phyloP scores from a whole-genome alignment of 2,797 vertebrate species.

The Linurgus olivaceus region DNA sequence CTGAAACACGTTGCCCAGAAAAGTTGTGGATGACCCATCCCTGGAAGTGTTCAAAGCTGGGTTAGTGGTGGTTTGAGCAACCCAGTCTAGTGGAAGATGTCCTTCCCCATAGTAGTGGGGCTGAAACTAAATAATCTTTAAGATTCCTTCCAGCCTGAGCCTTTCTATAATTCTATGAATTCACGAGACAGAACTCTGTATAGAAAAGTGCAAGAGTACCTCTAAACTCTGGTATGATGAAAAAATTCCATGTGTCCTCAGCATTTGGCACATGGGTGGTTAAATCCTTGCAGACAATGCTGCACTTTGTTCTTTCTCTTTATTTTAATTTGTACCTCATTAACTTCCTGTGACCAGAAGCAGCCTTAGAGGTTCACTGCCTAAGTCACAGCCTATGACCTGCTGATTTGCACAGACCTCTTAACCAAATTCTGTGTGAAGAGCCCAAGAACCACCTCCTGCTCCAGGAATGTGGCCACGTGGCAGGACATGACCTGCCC shows the following conservation, averaged over 20 bases:
- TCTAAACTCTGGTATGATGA: not conserved
- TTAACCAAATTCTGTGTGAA: not conserved
- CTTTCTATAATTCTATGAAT: not conserved
- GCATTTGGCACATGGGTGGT: rapidly evolving
- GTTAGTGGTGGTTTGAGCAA: not conserved
- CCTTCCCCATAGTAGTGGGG: rapidly evolving
- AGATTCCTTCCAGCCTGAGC: not conserved
- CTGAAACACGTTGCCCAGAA: not conserved
- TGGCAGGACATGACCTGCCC: not conserved
- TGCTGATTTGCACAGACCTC: not conserved
- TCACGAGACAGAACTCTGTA: not conserved
- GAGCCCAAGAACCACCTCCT: not conserved
- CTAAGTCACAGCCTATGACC: not conserved
- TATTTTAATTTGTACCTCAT: not conserved
- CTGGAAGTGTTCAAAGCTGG: not conserved
- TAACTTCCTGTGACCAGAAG: not conserved
- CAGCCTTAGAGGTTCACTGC: not conserved
- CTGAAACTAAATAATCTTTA: not conserved
- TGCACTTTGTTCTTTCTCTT: not conserved
- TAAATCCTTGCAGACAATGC: not conserved
- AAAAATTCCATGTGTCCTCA: not conserved
- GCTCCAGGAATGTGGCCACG: not conserved
- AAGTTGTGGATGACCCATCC: not conserved
- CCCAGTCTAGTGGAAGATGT: not conserved
- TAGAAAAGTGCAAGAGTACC: not conserved